A percentile compares a stretch with the other conserved stretches of the same genome.
Evolutionary conservation across 2,113 vertebrate species (phyloP).

Genomic region (Anoura caudifer): DNA sequence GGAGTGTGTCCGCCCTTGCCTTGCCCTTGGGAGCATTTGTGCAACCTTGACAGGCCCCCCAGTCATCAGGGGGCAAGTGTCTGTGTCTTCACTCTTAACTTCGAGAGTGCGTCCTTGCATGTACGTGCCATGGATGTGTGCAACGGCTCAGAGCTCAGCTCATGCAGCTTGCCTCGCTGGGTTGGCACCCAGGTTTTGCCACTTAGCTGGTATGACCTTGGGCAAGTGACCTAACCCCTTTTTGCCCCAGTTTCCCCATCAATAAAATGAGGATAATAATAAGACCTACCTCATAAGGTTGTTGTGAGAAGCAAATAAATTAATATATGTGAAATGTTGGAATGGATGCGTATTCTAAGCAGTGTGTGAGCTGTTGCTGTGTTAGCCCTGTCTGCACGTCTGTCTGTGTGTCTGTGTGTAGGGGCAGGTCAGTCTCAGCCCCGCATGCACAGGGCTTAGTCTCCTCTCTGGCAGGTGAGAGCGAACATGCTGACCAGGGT

Average conservation of each 20-base stretch:
- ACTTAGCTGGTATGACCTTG: neutral
- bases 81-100: neutral
- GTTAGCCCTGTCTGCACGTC: neutral
- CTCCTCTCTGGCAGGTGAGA: neutral
- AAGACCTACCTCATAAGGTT: neutral
- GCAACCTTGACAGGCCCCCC: neutral
- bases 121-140: accelerated
- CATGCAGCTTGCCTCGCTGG: neutral
- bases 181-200: neutral
- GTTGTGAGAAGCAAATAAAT: neutral
- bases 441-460: accelerated
- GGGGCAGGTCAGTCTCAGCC: neutral
- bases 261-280: neutral
- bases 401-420: neutral
- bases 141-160: accelerated
- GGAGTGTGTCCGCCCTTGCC: no score
- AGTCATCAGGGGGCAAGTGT: accelerated
- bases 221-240: neutral
- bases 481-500: neutral
- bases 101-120: accelerated
- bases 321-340: neutral
- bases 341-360: neutral
- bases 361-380: neutral
- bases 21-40: accelerated
- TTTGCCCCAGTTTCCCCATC: neutral